Conservation (phyloP, 2,113 vertebrate genomes). For the Cryptotis parvus region DNA sequence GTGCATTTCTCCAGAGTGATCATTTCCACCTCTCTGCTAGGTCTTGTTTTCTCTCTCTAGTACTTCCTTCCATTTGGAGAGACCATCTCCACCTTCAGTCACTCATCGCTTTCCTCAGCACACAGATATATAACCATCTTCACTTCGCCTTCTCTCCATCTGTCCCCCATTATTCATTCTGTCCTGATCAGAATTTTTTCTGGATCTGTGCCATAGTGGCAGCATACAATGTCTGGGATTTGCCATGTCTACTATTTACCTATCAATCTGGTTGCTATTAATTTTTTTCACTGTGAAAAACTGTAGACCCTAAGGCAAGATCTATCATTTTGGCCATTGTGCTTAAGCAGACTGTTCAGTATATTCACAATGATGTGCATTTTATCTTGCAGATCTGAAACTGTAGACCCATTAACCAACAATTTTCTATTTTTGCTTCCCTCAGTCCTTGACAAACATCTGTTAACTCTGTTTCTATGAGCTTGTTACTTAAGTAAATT, state of each 20-base stretch:
- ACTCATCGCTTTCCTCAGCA: not conserved
- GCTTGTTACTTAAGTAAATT: not conserved
- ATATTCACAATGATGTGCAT: not conserved
- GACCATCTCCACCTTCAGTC: not conserved
- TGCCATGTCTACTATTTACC: not conserved
- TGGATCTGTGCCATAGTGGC: not conserved
- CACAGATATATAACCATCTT: not conserved
- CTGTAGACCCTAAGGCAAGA: not conserved
- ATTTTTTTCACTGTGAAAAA: not conserved
- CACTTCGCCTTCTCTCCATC: not conserved
- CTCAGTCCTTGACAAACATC: not conserved
- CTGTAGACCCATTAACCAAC: not conserved
- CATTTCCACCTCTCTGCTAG: too few relatives aligned
- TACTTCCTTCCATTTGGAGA: not conserved
- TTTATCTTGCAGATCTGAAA: not conserved
- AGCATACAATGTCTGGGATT: not conserved
- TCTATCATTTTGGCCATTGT: not conserved
- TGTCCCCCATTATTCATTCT: not conserved
- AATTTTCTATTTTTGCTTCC: not conserved
- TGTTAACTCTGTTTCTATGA: constrained; percentile 26
- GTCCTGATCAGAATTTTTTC: not conserved
- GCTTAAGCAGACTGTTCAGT: not conserved
- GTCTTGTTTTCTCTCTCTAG: not conserved
- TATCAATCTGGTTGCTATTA: not conserved
- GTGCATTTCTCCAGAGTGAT: too few relatives aligned